Conservation (phyloP, 2,888 invertebrate genomes). For the Tineola bisselliella region DNA sequence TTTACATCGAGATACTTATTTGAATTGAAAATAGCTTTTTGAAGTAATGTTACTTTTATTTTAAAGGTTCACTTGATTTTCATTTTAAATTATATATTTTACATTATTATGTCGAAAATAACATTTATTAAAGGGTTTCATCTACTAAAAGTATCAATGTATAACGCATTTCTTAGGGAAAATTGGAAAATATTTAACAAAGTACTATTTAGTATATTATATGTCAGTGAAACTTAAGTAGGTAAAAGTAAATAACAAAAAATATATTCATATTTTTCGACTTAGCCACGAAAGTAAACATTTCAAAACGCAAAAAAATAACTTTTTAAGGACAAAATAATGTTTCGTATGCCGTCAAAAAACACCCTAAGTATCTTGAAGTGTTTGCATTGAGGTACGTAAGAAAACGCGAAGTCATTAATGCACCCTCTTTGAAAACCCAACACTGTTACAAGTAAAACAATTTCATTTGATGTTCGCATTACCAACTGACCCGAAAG, state of each 20-base stretch:
- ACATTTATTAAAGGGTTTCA: too few species aligned
- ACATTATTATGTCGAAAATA: too few species aligned
- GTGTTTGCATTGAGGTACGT: conserved; percentile 12
- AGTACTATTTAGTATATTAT: too few species aligned
- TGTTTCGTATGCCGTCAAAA: conserved; percentile 3
- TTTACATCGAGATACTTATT: neutral
- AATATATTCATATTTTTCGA: conserved; percentile 15
- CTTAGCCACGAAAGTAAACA: conserved; percentile 1
- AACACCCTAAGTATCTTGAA: conserved; percentile 10
- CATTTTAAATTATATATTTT: too few species aligned
- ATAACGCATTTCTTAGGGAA: too few species aligned
- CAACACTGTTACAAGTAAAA: conserved; percentile 54
- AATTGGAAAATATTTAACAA: too few species aligned
- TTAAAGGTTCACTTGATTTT: too few species aligned
- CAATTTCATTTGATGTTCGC: conserved; percentile 65
- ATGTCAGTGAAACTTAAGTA: too few species aligned
- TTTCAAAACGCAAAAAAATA: neutral
- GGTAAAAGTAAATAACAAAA: too few species aligned
- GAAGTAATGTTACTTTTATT: too few species aligned
- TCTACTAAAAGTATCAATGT: too few species aligned
- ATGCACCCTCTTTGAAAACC: conserved; percentile 50
- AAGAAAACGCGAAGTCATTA: conserved; percentile 40
- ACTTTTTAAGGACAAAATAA: conserved; percentile 11
- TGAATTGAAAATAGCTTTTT: conserved; percentile 5
- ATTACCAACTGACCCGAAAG: conserved; percentile 21